Conservation (phyloP, 2,797 vertebrate genomes). For the Anabacerthia variegaticeps region DNA sequence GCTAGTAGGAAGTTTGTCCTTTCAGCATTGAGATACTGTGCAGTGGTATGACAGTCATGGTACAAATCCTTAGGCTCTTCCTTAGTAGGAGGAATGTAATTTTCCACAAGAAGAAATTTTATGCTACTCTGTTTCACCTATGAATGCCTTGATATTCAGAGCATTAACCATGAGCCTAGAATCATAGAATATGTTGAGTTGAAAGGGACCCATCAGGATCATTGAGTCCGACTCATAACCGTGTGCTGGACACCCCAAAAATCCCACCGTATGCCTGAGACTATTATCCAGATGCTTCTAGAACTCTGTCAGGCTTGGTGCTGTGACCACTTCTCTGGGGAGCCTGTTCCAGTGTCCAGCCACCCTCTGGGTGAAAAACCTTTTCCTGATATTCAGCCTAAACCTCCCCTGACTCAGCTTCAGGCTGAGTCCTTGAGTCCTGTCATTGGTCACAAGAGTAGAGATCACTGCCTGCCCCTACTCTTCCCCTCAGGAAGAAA, state of each 20-base stretch:
- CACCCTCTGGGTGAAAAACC: background rate
- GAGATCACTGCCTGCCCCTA: background rate
- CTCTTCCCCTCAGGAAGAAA: background rate
- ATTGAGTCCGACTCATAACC: background rate
- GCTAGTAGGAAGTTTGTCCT: background rate
- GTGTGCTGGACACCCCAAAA: background rate
- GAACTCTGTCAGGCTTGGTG: background rate
- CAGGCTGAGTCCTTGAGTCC: background rate
- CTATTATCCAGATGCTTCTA: background rate
- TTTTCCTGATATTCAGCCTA: background rate
- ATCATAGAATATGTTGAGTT: background rate
- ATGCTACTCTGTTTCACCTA: background rate
- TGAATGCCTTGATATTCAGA: background rate
- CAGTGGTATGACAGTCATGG: rapidly evolving
- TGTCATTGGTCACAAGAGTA: background rate
- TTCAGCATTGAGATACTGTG: background rate
- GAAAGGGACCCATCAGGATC: background rate
- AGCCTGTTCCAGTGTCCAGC: background rate
- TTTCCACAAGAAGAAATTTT: background rate
- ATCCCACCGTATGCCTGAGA: background rate
- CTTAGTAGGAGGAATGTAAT: background rate
- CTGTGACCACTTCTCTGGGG: background rate
- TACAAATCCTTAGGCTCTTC: background rate
- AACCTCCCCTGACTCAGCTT: background rate
- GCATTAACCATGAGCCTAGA: background rate